These are phyloP conservation scores for Pogona vitticeps DNA, from an alignment of 2,113 vertebrate genomes.

Conservation along the genomic window DNA sequence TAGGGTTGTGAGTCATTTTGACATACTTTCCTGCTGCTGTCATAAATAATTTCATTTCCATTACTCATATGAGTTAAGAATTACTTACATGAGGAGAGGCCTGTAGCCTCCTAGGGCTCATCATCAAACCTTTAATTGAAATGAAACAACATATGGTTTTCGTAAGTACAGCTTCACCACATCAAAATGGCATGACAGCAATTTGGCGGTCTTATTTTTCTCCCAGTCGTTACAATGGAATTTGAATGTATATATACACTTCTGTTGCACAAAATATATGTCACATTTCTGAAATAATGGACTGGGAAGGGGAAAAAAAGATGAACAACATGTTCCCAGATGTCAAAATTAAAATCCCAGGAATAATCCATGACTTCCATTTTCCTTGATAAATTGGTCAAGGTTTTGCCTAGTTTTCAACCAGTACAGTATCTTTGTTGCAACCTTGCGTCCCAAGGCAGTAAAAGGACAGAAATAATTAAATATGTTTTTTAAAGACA, in stretches of 20 bases:
- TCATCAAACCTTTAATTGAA: slow-evolving; percentile 13
- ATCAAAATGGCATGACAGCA: background rate
- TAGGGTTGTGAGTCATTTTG: slow-evolving; percentile 15
- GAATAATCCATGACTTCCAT: background rate
- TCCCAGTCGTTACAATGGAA: background rate
- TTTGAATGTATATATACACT: background rate
- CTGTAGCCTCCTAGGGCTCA: slow-evolving; percentile 19
- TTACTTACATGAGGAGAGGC: slow-evolving; percentile 25
- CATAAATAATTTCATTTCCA: slow-evolving; percentile 15
- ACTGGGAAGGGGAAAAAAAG: background rate
- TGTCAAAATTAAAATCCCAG: background rate
- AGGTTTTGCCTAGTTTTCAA: background rate
- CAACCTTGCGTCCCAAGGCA: background rate
- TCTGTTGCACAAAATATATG: accelerated
- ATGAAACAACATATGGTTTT: slow-evolving; percentile 17
- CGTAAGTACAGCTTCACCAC: slow-evolving; percentile 16
- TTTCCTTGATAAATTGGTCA: background rate
- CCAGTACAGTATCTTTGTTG: background rate
- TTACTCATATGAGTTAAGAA: slow-evolving; percentile 33
- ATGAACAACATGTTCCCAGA: background rate
- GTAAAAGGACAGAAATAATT: background rate
- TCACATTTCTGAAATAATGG: background rate
- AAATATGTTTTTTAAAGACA: background rate
- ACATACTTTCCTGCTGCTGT: slow-evolving; percentile 16
- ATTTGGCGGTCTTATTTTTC: background rate